Evolutionary conservation across 2,888 invertebrate genomes (phyloP), one percentile per base, ranked within the genome.

Genomic region (Rhorus exstirpatorius): DNA sequence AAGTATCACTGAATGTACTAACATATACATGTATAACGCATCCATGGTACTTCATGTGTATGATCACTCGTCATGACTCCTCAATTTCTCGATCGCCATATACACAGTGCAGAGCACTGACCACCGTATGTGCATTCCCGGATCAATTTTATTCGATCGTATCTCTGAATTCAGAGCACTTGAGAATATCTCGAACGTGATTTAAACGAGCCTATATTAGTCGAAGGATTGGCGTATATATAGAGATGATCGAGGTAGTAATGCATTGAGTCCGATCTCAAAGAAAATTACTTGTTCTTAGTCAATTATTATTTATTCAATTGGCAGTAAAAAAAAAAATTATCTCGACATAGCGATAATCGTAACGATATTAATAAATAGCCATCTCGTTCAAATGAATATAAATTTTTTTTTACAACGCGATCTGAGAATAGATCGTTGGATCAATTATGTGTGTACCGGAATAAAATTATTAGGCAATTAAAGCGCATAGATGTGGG

Each of bases 51-150:
- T 65, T 26, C 38, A 75, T 63, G 61, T 31, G 61, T 77, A 72
- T 61, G 44, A 44, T 68, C 44, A 35, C 72, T 72, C 67, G 71
- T 81, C 77, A 72, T 81, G 71, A 81, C 67, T 77, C 77, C 60
- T 81, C 61, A 77, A 72, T 81, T 72, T 72, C 67, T 67, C 49
- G 67, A 71, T 60, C 71, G 70, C 31, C 60, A 41, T 6, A 49
- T 26, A 41, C 19, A 24, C n/a, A 41, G 26, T 26, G 8, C 14
- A 58, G 51, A 51, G 51, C 38, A 51, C 51, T 21, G 60, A 49
- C 21, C 72, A 49, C 14, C 14, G 21, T 51, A 41, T 41, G 70
- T 31, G 26, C 71, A 41, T 44, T 67, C 14, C 49, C 72, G 19
- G 72, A 81, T 81, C 71, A 77, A 77, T 77, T 68, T 55, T 51